These are phyloP conservation scores for Lethocerus indicus DNA, from an alignment of 1,140 invertebrate genomes.

Conservation along the genomic window DNA sequence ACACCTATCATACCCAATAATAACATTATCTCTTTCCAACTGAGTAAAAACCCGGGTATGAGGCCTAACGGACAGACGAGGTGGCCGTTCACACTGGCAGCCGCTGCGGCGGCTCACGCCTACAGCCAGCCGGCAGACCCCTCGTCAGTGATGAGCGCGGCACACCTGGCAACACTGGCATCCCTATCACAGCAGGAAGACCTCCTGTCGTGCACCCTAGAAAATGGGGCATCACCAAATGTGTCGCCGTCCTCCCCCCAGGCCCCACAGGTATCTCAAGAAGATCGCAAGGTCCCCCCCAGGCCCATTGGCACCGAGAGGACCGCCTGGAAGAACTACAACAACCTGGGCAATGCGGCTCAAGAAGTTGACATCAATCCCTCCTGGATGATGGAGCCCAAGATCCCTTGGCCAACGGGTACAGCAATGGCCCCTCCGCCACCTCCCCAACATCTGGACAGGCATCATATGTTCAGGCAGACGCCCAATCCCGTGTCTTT, in stretches of 20 bases:
- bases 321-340: constrained; percentile 20
- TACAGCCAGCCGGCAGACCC: constrained; percentile 6
- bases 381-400: constrained; percentile 11
- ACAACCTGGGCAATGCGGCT: background rate
- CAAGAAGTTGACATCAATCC: constrained; percentile 14
- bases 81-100: constrained; percentile 18
- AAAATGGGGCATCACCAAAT: constrained; percentile 28
- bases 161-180: constrained; percentile 25
- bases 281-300: constrained; percentile 43
- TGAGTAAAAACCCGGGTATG: constrained; percentile 21
- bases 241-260: constrained; percentile 11
- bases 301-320: constrained; percentile 11
- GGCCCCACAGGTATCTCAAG: constrained; percentile 35
- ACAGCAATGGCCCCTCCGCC: background rate
- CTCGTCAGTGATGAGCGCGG: constrained; percentile 17
- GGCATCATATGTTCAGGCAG: constrained; percentile 8
- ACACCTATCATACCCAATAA: constrained; percentile 14
- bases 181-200: constrained; percentile 27
- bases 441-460: background rate
- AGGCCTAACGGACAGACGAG: constrained; percentile 24
- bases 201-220: constrained; percentile 29
- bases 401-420: background rate
- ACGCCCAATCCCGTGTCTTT: constrained; percentile 5
- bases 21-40: constrained; percentile 15
- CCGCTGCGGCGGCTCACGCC: background rate